phyloP scores from a whole-genome alignment of 2,888 invertebrate genomes.

The Cephus sareptanus region DNA sequence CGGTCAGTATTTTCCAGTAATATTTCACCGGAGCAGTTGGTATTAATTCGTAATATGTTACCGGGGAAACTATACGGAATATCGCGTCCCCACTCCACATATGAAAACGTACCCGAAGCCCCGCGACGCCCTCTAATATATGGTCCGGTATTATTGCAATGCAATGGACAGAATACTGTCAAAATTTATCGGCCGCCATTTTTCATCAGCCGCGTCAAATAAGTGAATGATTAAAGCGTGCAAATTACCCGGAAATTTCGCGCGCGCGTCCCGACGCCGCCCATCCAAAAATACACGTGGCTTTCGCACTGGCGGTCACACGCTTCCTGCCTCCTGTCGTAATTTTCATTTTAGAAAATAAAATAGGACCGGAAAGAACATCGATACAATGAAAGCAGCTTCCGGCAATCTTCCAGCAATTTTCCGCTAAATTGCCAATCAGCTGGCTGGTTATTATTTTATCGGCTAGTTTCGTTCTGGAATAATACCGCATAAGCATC shows the following conservation, averaged over 20 bases:
- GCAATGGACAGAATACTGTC: conserved; percentile 67
- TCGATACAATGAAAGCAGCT: conserved; percentile 34
- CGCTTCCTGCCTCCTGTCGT: not conserved
- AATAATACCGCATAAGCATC: not conserved
- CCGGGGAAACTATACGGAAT: conserved; percentile 63
- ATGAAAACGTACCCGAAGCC: conserved; percentile 31
- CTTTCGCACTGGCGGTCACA: not conserved
- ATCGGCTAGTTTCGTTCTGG: conserved; percentile 50
- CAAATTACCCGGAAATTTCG: conserved; percentile 59
- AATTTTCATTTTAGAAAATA: not conserved
- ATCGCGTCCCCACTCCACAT: conserved; percentile 23
- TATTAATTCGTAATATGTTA: conserved; percentile 67
- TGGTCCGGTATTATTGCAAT: conserved; percentile 66
- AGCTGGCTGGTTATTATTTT: conserved; percentile 62
- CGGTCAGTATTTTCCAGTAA: conserved; percentile 66
- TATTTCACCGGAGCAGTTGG: conserved; percentile 67
- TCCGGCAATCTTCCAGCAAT: conserved; percentile 46
- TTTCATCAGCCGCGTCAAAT: conserved; percentile 65
- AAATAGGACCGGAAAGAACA: not conserved
- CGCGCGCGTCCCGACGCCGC: not conserved
- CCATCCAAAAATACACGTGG: not conserved
- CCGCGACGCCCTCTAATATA: conserved; percentile 61
- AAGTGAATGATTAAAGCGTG: conserved; percentile 64
- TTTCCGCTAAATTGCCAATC: conserved; percentile 63
- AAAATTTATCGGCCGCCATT: conserved; percentile 66